phyloP scores from a whole-genome alignment of 2,113 vertebrate genomes.

The Theropithecus gelada region DNA sequence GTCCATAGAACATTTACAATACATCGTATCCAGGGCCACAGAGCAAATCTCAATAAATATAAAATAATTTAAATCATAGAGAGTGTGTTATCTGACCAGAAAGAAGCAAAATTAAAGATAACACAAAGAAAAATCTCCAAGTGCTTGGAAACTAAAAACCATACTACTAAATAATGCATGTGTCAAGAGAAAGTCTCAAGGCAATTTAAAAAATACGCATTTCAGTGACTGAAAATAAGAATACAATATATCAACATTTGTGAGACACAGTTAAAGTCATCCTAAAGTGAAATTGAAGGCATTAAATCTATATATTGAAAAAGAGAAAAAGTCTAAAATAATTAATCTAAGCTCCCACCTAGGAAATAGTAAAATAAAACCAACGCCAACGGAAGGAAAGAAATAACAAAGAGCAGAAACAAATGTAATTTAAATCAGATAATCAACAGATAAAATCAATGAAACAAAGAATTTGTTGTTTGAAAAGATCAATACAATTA shows the following conservation, averaged over 20 bases:
- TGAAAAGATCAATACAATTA: background rate
- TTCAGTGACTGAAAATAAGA: background rate
- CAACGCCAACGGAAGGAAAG: background rate
- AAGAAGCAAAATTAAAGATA: background rate
- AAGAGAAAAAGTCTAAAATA: background rate
- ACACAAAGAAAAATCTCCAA: background rate
- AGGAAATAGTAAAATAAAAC: background rate
- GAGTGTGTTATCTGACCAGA: background rate
- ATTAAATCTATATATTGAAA: background rate
- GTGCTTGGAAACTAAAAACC: background rate
- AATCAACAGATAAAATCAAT: conserved; percentile 21
- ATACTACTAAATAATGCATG: background rate
- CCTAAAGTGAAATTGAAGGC: background rate
- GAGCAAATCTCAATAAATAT: background rate
- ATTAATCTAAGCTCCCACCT: background rate
- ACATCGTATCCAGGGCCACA: background rate
- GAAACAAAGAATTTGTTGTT: background rate
- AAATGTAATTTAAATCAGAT: conserved; percentile 15
- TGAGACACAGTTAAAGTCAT: background rate
- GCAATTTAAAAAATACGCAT: background rate
- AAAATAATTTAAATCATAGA: background rate
- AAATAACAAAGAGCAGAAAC: conserved; percentile 15
- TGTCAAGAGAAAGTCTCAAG: background rate
- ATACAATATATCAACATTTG: background rate
- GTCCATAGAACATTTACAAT: background rate